A percentile compares a stretch with the other conserved stretches of the same genome.
Evolutionary conservation across 2,113 vertebrate species (phyloP).

Genomic region (Siniperca chuatsi): DNA sequence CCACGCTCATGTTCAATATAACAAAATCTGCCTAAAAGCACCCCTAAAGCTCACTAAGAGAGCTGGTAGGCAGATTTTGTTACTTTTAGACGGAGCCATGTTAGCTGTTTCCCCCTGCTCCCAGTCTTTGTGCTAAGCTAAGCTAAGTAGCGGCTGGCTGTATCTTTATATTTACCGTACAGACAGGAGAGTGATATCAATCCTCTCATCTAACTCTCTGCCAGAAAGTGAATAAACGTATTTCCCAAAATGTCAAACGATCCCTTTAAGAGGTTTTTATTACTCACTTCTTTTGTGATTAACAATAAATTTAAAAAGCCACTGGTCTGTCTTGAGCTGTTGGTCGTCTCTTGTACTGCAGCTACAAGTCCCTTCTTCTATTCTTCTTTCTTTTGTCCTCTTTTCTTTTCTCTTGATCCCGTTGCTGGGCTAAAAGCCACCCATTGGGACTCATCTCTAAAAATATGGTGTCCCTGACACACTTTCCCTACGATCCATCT

Average conservation of each 20-base stretch:
- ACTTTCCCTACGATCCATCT: conserved; percentile 79
- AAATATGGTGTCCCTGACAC: conserved; percentile 86
- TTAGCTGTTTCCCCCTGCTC: background rate
- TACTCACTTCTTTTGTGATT: background rate
- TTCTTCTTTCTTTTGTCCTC: conserved; percentile 46
- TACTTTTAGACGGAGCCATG: too few relatives aligned
- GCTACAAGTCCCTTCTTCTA: conserved; percentile 23
- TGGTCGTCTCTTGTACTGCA: background rate
- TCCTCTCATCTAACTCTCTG: too few relatives aligned
- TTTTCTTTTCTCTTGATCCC: conserved; percentile 64
- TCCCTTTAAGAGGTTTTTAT: background rate
- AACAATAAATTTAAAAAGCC: background rate
- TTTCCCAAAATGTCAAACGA: background rate
- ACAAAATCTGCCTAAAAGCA: too few relatives aligned
- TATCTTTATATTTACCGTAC: background rate
- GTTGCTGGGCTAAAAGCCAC: conserved; percentile 76
- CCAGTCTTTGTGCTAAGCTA: background rate
- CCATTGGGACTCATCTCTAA: conserved; percentile 82
- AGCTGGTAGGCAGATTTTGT: too few relatives aligned
- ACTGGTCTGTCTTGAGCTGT: background rate
- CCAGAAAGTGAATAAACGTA: too few relatives aligned
- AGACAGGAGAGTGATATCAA: too few relatives aligned
- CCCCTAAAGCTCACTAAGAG: too few relatives aligned
- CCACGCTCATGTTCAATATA: too few relatives aligned
- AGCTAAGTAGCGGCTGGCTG: background rate